Base-by-base conservation (phyloP, 2,888 invertebrate species). In the Drosophila cognata region DNA sequence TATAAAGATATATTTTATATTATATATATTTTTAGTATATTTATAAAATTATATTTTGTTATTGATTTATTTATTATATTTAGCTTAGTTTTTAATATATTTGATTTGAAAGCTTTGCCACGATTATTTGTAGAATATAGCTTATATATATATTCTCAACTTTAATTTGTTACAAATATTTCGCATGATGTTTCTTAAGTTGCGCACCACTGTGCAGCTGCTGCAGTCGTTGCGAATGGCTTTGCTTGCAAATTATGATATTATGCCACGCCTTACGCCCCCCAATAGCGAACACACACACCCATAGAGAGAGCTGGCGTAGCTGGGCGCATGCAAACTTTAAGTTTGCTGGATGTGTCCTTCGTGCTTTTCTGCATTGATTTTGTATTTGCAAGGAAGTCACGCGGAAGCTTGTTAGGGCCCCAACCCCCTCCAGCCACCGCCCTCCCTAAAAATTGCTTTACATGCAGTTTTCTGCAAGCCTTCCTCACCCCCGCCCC, bases 351-450 rank as follows among this genome's bases (percentile, higher is more conserved):
- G 89, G 75, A 89, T 85, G 78, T 89, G 90, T 89, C 81, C 87
- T 73, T 71, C 64, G 74, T 75, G 46, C 72, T 74, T 70, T 75
- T 59, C 70, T 77, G 77, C 85, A 91, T 91, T 91, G 91, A 91
- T 88, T 91, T 90, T 81, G 74, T 69, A 84, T 87, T 89, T 77
- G 74, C 79, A 86, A 79, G 79, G 81, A 89, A 90, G 88, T 82
- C 60, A 80, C 87, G 90, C 87, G 90, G 87, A 88, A 90, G 80
- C 87, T 87, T 87, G 87, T 87, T 87, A 87, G 90, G 57, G 63
- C 60, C 67, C 67, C 38, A 50, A 1, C 50, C 55, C 25, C 7
- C 43, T 18, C 28, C 18, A 2, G 2, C 43, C 43, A 18, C 46
- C 21, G 0, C 4, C 21, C 21, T 10, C n/a, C 16, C 28, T 61